Percentiles rank a stretch among this genome's conserved stretches.
These are phyloP conservation scores for Astyanax mexicanus DNA, from an alignment of 2,797 vertebrate species.

Conservation along the genomic window DNA sequence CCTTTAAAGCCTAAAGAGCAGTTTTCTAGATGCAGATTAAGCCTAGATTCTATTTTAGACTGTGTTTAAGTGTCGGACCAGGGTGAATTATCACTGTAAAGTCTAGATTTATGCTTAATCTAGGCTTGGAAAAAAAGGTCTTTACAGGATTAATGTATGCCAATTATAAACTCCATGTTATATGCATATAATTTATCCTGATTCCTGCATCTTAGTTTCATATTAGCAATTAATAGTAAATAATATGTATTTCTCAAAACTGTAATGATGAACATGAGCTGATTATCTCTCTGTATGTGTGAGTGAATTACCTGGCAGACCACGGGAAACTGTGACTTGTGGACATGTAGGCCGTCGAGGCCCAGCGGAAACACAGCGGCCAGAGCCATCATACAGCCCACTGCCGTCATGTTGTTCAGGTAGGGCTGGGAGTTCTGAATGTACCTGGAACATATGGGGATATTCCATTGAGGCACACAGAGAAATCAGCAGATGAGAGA, in stretches of 20 bases:
- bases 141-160: too few species aligned
- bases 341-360: slow-evolving; percentile 90
- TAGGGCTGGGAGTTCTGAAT: slow-evolving; percentile 98
- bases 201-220: too few species aligned
- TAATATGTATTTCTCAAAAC: too few species aligned
- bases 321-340: slow-evolving; percentile 85
- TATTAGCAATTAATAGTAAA: too few species aligned
- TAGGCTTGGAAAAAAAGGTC: too few species aligned
- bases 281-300: background rate
- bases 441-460: slow-evolving; percentile 77
- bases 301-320: slow-evolving; percentile 88
- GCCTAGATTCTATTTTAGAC: too few species aligned
- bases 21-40: too few species aligned
- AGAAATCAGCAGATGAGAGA: slow-evolving; percentile 5
- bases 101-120: too few species aligned
- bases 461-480: slow-evolving; percentile 6
- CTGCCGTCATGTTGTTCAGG: slow-evolving; percentile 95
- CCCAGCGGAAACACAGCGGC: slow-evolving; percentile 92
- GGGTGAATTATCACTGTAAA: too few species aligned
- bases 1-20: background rate
- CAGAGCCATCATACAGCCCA: slow-evolving; percentile 92
- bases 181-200: too few species aligned
- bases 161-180: too few species aligned
- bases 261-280: background rate
- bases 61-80: too few species aligned